A percentile compares a stretch with the other conserved stretches of the same genome.
These are phyloP conservation scores for Phlogophora meticulosa DNA, from an alignment of 2,888 invertebrate species.

Conservation along the genomic window DNA sequence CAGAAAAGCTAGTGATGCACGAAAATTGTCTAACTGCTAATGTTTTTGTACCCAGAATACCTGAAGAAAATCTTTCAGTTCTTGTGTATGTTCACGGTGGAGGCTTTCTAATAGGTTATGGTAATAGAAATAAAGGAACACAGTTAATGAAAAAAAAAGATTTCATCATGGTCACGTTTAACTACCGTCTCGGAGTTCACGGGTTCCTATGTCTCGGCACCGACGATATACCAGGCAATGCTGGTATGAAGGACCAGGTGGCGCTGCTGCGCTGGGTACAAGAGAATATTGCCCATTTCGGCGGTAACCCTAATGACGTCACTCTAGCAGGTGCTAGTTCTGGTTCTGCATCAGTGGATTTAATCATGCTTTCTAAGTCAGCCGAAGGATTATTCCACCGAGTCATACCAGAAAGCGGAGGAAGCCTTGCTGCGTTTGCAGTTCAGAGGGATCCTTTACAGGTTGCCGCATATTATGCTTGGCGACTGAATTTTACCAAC, in stretches of 20 bases:
- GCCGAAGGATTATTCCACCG: conserved; percentile 74
- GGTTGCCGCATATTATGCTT: conserved; percentile 71
- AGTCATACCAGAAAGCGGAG: conserved; percentile 76
- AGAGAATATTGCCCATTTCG: conserved; percentile 74
- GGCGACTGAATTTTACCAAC: conserved; percentile 65
- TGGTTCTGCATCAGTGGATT: conserved; percentile 72
- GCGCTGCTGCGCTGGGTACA: conserved; percentile 77
- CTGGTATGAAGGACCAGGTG: conserved; percentile 79
- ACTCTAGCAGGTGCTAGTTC: conserved; percentile 76
- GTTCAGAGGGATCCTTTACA: conserved; percentile 73
- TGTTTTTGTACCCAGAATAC: conserved; percentile 79
- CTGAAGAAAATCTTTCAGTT: conserved; percentile 68
- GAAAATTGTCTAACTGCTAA: conserved; percentile 82
- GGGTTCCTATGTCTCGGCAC: conserved; percentile 77
- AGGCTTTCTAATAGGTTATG: conserved; percentile 67
- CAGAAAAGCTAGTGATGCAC: conserved; percentile 39
- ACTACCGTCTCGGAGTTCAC: conserved; percentile 73
- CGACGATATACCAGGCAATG: conserved; percentile 74
- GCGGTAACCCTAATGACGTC: conserved; percentile 77
- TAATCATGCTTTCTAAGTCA: conserved; percentile 72
- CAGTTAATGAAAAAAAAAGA: conserved; percentile 65
- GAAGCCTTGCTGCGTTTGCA: conserved; percentile 67
- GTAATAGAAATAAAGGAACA: conserved; percentile 54
- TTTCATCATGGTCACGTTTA: conserved; percentile 72
- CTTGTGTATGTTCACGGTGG: conserved; percentile 74